Base-by-base conservation (phyloP, 2,797 vertebrate species). In the Macroramphosus scolopax region DNA sequence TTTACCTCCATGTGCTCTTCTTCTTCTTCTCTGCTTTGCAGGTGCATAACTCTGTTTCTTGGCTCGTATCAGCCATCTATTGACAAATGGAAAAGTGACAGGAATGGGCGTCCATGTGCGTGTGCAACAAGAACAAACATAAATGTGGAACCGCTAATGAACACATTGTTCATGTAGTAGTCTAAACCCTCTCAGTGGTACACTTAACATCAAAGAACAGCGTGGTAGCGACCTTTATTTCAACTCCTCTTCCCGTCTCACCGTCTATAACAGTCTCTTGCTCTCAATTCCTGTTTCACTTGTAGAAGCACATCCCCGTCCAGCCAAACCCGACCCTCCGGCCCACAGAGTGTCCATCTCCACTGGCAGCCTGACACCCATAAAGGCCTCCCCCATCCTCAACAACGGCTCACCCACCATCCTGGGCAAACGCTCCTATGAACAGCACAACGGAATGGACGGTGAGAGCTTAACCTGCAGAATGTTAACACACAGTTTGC, bases 351-450 rank as follows among this genome's bases (percentile, higher is more conserved):
- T 78, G 28, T 88, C 92, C 47, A 91, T 94, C 61, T 92, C 92
- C 38, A 93, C 91, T 18, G 90, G 86, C 67, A 91, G 82, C 78
- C 88, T 97, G 86, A 93, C 94, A 13, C 96, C 95, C 52, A 93
- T 95, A 33, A 98, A 97, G 79, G 81, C 93, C 14, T 86, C 92
- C 0, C 93, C 95, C 24, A 94, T 98, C 75, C 94, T 99, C 73
- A 99, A 96, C 88, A 95, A 92, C 9, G 94, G 96, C 71, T 99
- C 95, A 0, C 96, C 96, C 35, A 98, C 96, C 78, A 99, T 99
- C 84, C 87, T 99, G 78, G 96, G 96, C 60, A 99, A 99, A 68
- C 91, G 96, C 74, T 90, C 85, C 87, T 99, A 98, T 0, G 96
- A 98, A 42, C 96, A 98, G 77, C 96, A 98, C 90, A 99, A 98